Evolutionary conservation across 2,797 vertebrate genomes (phyloP), one percentile per base, ranked within the genome.

Genomic region (Falco peregrinus): DNA sequence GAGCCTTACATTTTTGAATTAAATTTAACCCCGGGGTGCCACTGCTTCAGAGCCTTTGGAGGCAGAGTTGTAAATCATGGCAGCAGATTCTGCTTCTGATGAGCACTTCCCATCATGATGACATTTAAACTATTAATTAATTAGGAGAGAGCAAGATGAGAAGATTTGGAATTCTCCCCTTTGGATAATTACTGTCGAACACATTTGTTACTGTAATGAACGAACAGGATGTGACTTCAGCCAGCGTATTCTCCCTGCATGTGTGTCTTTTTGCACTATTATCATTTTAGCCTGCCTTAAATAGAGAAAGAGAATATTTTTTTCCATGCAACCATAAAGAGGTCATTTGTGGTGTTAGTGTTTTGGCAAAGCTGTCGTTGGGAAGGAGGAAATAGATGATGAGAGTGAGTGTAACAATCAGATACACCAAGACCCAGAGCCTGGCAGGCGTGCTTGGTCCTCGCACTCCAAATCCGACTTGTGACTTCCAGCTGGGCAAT

Each of bases 41-140:
- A 92, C 96, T 95, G 97, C 92, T 98, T 96, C 96, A 73, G 82
- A 96, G 97, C 85, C 59, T 96, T 87, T 92, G 95, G 96, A 96
- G 92, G 96, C 96, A 95, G 95, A 97, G 94, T 96, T 97, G 97
- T 98, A 98, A 98, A 98, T 98, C 98, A 98, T 97, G 84, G 95
- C 95, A 96, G 96, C 96, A 94, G 97, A 97, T 97, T 98, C 96
- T 95, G 96, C 97, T 98, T 97, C 96, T 98, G 98, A 98, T 98
- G 98, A 98, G 97, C 97, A 97, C 95, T 96, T 98, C 98, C 98
- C 98, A 97, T 98, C 98, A 98, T 96, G 97, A 98, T 98, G 98
- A 98, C 98, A 98, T 99, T 98, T 98, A 98, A 98, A 98, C 98
- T 98, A 98, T 98, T 98, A 98, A 98, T 98, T 98, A 98, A 98